These are phyloP conservation scores for Rallus crepitans DNA, from an alignment of 2,797 vertebrate species.

Conservation along the genomic window DNA sequence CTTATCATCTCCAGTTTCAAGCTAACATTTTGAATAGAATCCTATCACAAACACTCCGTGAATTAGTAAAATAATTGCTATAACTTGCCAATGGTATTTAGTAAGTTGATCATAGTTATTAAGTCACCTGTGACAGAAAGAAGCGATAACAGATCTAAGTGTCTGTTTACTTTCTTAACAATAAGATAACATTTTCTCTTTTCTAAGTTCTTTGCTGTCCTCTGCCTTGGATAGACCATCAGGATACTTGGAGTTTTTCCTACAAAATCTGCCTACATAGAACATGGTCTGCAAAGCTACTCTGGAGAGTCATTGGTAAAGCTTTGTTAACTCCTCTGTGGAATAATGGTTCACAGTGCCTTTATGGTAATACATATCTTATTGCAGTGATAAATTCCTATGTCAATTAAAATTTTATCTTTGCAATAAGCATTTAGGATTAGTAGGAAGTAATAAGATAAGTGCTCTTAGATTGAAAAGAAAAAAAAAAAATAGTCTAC, in stretches of 20 bases:
- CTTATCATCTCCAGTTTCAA: background rate
- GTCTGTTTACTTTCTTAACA: background rate
- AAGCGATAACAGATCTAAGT: background rate
- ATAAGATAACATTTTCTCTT: background rate
- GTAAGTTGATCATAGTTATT: background rate
- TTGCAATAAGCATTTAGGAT: background rate
- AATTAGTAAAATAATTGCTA: background rate
- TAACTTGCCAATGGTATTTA: background rate
- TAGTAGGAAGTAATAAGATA: background rate
- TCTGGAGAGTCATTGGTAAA: background rate
- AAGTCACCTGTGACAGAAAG: background rate
- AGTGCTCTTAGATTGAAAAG: background rate
- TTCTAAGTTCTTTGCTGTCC: background rate
- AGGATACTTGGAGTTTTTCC: background rate
- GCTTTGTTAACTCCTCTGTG: background rate
- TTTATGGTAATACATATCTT: background rate
- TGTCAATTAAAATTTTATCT: conserved; percentile 9
- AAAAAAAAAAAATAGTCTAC: background rate
- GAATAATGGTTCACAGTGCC: background rate
- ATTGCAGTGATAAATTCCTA: background rate
- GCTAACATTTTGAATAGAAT: background rate
- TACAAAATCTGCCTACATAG: background rate
- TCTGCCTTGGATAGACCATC: background rate
- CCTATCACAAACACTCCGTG: background rate
- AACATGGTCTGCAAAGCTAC: background rate